Evolutionary conservation across 2,888 invertebrate species (phyloP), one percentile per base, ranked within the genome.

Genomic region (Agrochola lota): DNA sequence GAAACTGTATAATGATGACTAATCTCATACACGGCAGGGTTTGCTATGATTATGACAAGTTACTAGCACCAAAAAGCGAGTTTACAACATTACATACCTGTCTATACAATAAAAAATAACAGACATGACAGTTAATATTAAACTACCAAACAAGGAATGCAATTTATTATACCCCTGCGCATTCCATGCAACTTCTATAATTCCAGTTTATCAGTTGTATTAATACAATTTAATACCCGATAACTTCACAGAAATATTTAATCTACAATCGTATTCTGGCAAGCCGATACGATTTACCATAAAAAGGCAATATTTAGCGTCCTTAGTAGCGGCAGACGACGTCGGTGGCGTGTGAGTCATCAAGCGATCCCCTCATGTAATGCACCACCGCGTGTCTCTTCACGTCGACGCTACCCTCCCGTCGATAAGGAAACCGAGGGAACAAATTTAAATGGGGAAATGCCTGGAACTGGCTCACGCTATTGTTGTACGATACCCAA

Each of bases 371-470:
- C 91, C 88, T 88, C 85, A 79, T 81, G 86, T 80, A 87, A 82
- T 89, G 90, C 89, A 89, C 86, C 90, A 86, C 84, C 91, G 88
- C 86, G 88, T 87, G 91, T 90, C 88, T 88, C 86, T 74, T 88
- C 85, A 85, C 84, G 74, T 82, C 88, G 77, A 63, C 81, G 81
- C 88, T 88, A 90, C 93, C 92, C 92, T 91, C 91, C 89, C 81
- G 90, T 91, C 94, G 94, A 94, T 94, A 94, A 94, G 94, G 93
- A 94, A 94, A 92, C 92, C 90, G 91, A 92, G 95, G 95, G 95
- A 93, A 93, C 95, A 93, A 94, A 95, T 95, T 95, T 93, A 95
- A 95, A 95, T 93, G 94, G 95, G 95, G 95, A 95, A 95, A 95
- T 93, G 95, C 93, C 95, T 95, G 94, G 94, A 96, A 95, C 95